These are phyloP conservation scores for Chloebia gouldiae DNA, from an alignment of 2,113 vertebrate genomes.

Conservation along the genomic window DNA sequence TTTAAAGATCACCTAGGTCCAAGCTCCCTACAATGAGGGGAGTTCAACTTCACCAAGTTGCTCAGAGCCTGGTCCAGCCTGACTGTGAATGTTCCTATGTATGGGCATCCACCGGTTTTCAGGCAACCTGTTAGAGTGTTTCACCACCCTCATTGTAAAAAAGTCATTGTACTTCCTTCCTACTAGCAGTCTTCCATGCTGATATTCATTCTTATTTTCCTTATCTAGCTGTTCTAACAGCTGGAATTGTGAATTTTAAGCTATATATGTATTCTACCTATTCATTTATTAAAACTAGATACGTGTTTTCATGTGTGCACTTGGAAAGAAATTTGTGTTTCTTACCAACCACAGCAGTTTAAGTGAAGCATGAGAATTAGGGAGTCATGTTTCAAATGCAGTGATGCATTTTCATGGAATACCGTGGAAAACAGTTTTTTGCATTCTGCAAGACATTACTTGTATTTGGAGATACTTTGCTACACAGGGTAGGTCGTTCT, in stretches of 20 bases:
- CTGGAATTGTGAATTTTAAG: neutral
- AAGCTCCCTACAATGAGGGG: accelerated
- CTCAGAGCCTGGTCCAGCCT: neutral
- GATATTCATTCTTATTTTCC: neutral
- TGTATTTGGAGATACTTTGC: neutral
- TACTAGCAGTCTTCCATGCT: neutral
- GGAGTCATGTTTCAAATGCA: neutral
- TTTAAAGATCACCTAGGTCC: neutral
- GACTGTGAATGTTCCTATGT: neutral
- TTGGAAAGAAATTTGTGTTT: neutral
- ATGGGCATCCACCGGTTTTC: neutral
- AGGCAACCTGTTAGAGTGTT: neutral
- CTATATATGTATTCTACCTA: neutral
- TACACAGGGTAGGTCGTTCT: neutral
- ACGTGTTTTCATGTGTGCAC: neutral
- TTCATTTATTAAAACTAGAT: neutral
- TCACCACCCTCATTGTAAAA: neutral
- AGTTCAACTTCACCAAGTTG: neutral
- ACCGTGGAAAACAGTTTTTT: neutral
- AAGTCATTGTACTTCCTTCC: neutral
- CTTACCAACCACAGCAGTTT: neutral
- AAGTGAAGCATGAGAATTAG: neutral
- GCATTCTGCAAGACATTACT: neutral
- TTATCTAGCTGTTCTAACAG: neutral
- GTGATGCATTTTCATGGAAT: accelerated